phyloP scores from a whole-genome alignment of 2,888 invertebrate species.

The Lepidonotus clava region DNA sequence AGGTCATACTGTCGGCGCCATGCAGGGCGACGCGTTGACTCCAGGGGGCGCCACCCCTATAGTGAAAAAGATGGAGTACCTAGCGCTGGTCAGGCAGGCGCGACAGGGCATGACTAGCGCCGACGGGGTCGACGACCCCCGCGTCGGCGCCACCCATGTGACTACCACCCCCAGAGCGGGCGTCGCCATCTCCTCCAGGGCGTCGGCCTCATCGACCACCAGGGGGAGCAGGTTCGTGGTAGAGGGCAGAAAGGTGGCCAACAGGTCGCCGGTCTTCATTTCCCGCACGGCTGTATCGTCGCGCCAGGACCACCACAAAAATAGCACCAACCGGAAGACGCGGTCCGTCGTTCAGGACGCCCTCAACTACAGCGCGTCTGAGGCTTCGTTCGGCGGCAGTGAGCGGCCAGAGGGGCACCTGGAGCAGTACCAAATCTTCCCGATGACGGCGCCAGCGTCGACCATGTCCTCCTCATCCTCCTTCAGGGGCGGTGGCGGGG shows the following conservation, averaged over 20 bases:
- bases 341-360: not conserved
- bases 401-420: not conserved
- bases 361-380: not conserved
- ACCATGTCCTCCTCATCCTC: too few species aligned
- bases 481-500: not conserved
- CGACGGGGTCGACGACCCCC: not conserved
- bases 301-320: not conserved
- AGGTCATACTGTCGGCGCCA: not conserved
- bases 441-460: not conserved
- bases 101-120: not conserved
- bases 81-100: not conserved
- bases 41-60: not conserved
- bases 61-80: conserved; percentile 12
- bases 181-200: not conserved
- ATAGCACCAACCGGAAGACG: not conserved
- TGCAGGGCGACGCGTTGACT: not conserved
- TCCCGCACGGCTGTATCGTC: not conserved
- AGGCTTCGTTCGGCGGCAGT: not conserved
- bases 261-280: not conserved
- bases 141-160: not conserved
- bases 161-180: too few species aligned
- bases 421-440: not conserved
- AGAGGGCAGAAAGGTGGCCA: conserved; percentile 1
- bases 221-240: not conserved
- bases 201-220: not conserved